These are phyloP conservation scores for Apamea sordens DNA, from an alignment of 2,888 invertebrate genomes.

Conservation along the genomic window DNA sequence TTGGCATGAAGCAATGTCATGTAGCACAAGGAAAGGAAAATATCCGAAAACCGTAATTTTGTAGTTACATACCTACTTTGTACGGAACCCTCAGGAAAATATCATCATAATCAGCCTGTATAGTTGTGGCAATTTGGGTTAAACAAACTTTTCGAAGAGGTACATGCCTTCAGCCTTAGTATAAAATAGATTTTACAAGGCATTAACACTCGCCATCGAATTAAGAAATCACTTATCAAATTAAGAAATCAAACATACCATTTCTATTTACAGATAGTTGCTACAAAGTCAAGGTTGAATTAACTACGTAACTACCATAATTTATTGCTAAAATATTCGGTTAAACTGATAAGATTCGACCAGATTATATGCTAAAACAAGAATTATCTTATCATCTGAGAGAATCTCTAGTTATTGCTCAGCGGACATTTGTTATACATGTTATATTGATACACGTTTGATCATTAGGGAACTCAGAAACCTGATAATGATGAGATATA, in stretches of 20 bases:
- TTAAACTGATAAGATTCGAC: conserved; percentile 23
- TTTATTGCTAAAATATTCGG: conserved; percentile 32
- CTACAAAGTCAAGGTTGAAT: conserved; percentile 20
- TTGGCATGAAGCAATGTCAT: too few species aligned
- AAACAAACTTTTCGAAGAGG: background rate
- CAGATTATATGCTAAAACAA: conserved; percentile 9
- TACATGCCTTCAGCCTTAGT: background rate
- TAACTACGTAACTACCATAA: background rate
- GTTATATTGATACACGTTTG: background rate
- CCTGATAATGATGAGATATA: background rate
- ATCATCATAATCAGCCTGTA: too few species aligned
- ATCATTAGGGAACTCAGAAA: background rate
- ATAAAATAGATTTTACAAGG: background rate
- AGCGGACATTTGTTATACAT: background rate
- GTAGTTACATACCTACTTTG: too few species aligned
- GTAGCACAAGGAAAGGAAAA: too few species aligned
- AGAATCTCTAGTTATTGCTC: conserved; percentile 26
- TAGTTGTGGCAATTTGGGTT: too few species aligned
- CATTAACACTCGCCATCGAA: background rate
- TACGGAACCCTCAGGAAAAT: too few species aligned
- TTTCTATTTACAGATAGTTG: background rate
- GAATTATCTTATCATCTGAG: conserved; percentile 30
- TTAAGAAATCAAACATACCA: conserved; percentile 38
- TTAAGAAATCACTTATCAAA: conserved; percentile 28
- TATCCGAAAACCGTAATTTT: too few species aligned